Base-by-base conservation (phyloP, 2,888 invertebrate genomes). In the Caenorhabditis auriculariae region DNA sequence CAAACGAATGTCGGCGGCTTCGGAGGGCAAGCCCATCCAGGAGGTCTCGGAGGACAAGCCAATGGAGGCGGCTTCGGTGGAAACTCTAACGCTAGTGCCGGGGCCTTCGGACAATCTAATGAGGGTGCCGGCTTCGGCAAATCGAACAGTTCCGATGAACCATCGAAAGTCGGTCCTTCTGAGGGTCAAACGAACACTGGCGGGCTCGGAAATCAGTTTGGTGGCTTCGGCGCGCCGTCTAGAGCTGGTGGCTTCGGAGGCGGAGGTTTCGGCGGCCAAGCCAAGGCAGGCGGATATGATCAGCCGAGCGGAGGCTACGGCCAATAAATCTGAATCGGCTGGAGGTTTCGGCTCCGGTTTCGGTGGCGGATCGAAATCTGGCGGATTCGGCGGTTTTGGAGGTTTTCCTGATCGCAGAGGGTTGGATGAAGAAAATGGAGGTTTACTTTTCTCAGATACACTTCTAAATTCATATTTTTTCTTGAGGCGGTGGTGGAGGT, bases 231-330 rank as follows among this genome's bases (percentile, higher is more conserved):
- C 19, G n/a, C n/a, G n/a, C n/a, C n/a, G n/a, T n/a, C n/a, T n/a
- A 39, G 49, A 12, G 17, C 29, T 21, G 43, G 38, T 26, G 51
- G 47, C 24, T 56, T 47, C 32, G 62, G 60, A 32, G 52, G 55
- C 7, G 54, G 59, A 17, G 23, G 19, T 24, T 52, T 43, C 38
- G 51, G 57, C 21, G 55, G 65, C 4, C 53, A 56, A 35, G 56
- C 54, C 6, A 47, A 53, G 7, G 57, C 45, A 12, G 39, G 42
- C 27, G 43, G 54, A n/a, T n/a, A n/a, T n/a, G n/a, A n/a, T n/a
- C n/a, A n/a, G n/a, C n/a, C n/a, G n/a, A n/a, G n/a, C n/a, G n/a
- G n/a, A n/a, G n/a, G n/a, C n/a, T n/a, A n/a, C n/a, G n/a, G n/a
- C n/a, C n/a, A n/a, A n/a, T n/a, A n/a, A n/a, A n/a, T n/a, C n/a